A percentile compares a stretch with the other conserved stretches of the same genome.
These are phyloP conservation scores for Pipistrellus kuhlii DNA, from an alignment of 2,797 vertebrate genomes.

Conservation along the genomic window DNA sequence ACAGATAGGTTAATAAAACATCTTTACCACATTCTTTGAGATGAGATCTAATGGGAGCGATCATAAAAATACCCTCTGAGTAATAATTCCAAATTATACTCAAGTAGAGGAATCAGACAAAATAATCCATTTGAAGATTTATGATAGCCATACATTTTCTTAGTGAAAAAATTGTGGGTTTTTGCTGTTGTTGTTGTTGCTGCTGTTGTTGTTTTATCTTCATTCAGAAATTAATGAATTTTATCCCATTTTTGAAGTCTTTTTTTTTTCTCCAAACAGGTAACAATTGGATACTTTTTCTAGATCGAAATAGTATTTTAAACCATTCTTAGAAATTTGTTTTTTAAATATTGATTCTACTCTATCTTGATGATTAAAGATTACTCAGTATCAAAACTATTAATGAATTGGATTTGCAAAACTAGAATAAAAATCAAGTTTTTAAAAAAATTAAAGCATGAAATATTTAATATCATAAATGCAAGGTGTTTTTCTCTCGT, in stretches of 20 bases:
- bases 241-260: slow-evolving; percentile 53
- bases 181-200: background rate
- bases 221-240: slow-evolving; percentile 77
- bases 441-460: slow-evolving; percentile 43
- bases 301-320: slow-evolving; percentile 21
- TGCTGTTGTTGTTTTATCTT: slow-evolving; percentile 61
- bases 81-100: slow-evolving; percentile 83
- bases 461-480: slow-evolving; percentile 8
- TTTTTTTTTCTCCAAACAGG: slow-evolving; percentile 26
- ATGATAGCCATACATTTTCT: slow-evolving; percentile 74
- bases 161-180: slow-evolving; percentile 5
- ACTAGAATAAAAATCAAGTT: slow-evolving; percentile 44
- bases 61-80: slow-evolving; percentile 71
- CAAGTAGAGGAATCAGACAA: slow-evolving; percentile 81
- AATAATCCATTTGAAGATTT: slow-evolving; percentile 80
- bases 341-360: slow-evolving; percentile 18
- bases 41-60: slow-evolving; percentile 75
- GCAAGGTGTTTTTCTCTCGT: background rate
- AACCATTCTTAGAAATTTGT: slow-evolving; percentile 4
- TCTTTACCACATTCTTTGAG: slow-evolving; percentile 83
- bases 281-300: slow-evolving; percentile 54
- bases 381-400: slow-evolving; percentile 19
- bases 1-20: slow-evolving; percentile 82
- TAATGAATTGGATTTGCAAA: slow-evolving; percentile 13
- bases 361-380: background rate